Base-by-base conservation (phyloP, 2,113 vertebrate genomes). In the Eclectus roratus region DNA sequence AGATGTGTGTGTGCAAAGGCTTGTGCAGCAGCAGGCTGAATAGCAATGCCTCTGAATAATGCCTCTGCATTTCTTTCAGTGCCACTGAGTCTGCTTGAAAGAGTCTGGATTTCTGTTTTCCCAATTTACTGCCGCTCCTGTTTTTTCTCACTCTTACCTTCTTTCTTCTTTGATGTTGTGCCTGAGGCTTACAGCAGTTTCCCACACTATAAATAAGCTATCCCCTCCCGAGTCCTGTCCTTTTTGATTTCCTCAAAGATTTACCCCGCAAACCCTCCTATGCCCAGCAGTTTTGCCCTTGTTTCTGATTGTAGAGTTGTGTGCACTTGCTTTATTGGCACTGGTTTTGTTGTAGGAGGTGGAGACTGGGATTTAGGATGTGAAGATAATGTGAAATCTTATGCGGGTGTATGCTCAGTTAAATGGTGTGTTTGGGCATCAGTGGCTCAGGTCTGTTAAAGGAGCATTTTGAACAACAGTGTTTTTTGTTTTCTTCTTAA, bases 91-190 rank as follows among this genome's bases (percentile, higher is more conserved):
- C 74, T 70, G 83, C 81, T 46, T 96, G 80, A 86, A 88, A 85
- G 91, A 74, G 35, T 86, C 88, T 27, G 19, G 33, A 35, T 80
- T 89, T 68, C 90, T 95, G 95, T 94, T 91, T 94, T 91, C 84
- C 78, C 89, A 73, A 49, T 89, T 96, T 82, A 92, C 66, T 95
- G 87, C 86, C 87, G 91, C 84, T 96, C 84, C 94, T 97, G 93
- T 17, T 92, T 95, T 49, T 72, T 70, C 74, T 95, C 89, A 44
- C 87, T 87, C 89, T 79, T 94, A 50, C 93, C 89, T 94, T 95
- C 87, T 91, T 95, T 93, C 58, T 92, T 92, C 91, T 94, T 95
- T 95, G 91, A 88, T 94, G 84, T 91, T 85, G 74, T 95, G 89
- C 95, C 91, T 79, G 70, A 93, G 93, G 89, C 93, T 91, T 72